Evolutionary conservation across 2,797 vertebrate genomes (phyloP), one percentile per base, ranked within the genome.

Genomic region (Poeciliopsis paucimaculata): DNA sequence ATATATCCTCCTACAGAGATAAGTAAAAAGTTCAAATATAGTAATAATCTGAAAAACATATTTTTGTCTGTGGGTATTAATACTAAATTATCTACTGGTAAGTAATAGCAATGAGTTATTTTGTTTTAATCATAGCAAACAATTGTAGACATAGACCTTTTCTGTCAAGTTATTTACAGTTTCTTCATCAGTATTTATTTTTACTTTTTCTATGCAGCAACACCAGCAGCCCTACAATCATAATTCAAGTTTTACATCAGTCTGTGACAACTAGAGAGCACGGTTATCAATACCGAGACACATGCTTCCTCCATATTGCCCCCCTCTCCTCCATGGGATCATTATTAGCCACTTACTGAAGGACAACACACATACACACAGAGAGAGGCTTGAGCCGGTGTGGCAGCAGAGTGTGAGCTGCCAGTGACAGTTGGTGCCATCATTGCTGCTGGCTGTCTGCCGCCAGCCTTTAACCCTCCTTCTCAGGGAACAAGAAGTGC

Each of bases 351-450:
- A 76, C 43, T 60, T 20, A 72, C 34, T 68, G 36, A 41, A 68
- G 20, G 64, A 41, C 57, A 34, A 66, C 49, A 60, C 13, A 28
- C 55, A 60, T 11, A 84, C 64, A 36, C 31, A 64, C 77, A 47
- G 41, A 49, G 51, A 71, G 28, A 86, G 49, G 62, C 78, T 77
- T 87, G 46, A 81, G 62, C 84, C 77, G 75, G 81, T 6, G 11
- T 79, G 81, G 83, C 80, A 84, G 88, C 80, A 79, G 81, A 77
- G 82, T 80, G 78, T 79, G 84, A 51, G 78, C 88, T 92, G 91
- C 91, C 88, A 92, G 91, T 86, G 88, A 93, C 94, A 94, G 92
- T 93, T 92, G 93, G 92, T 95, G 90, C 88, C 91, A 91, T 94
- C 93, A 88, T 90, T 89, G 49, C 51, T 77, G 64, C 86, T 95